Evolutionary conservation across 1,140 invertebrate genomes (phyloP).

Genomic region (Littorina saxatilis): DNA sequence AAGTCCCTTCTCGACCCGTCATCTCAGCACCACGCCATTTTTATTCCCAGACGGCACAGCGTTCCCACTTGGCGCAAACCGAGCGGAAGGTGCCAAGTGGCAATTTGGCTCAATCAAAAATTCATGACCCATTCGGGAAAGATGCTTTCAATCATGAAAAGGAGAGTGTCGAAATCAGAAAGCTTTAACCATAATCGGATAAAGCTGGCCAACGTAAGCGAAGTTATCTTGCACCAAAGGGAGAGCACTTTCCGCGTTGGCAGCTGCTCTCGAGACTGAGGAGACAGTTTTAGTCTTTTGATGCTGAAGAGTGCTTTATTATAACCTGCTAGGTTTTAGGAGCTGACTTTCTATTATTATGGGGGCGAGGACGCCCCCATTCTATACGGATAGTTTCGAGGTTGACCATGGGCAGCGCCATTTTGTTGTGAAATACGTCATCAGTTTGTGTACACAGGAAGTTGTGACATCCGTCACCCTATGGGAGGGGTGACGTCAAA

Average conservation of each 20-base stretch:
- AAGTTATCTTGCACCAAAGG: neutral
- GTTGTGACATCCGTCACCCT: too few relatives aligned
- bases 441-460: too few relatives aligned
- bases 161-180: slow-evolving; percentile 22
- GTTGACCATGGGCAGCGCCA: too few relatives aligned
- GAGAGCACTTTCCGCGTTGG: neutral
- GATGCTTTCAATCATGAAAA: slow-evolving; percentile 37
- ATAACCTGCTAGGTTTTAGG: neutral
- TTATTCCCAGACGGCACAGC: neutral
- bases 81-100: slow-evolving; percentile 34
- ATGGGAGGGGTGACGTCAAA: too few relatives aligned
- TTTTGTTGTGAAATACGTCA: too few relatives aligned
- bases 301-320: neutral
- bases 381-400: too few relatives aligned
- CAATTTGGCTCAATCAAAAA: slow-evolving; percentile 34
- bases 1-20: neutral
- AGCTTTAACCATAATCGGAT: slow-evolving; percentile 30
- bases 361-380: too few relatives aligned
- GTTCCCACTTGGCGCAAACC: slow-evolving; percentile 20
- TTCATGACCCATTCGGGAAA: slow-evolving; percentile 26
- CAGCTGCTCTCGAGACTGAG: neutral
- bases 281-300: neutral
- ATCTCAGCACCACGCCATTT: neutral
- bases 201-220: neutral
- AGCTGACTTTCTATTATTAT: too few relatives aligned